Evolutionary conservation across 1,140 invertebrate genomes (phyloP), one percentile per base, ranked within the genome.

Genomic region (Araneus ventricosus): DNA sequence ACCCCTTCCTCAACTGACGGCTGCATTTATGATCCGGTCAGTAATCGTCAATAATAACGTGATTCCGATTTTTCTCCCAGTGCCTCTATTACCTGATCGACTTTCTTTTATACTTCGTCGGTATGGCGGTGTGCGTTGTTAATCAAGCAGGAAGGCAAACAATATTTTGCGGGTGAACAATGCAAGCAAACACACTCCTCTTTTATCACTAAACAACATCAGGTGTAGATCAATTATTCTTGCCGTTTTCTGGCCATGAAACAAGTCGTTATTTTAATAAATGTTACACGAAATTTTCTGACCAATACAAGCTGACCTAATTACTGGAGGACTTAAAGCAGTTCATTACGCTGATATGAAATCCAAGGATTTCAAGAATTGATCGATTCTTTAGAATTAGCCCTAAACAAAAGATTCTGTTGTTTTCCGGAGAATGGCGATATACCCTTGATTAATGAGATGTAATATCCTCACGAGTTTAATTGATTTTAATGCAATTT

Each of bases 341-440:
- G 41, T 82, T 82, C 27, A 52, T 82, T 45, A 82, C 80, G n/a
- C 24, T 82, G 39, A 45, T 82, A 41, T 82, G 80, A 45, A 41
- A 82, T 52, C 80, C 80, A 82, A 82, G 80, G 80, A 45, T 52
- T 82, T 45, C n/a, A n/a, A 3, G 37, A n/a, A 82, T 22, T 82
- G 80, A 82, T 82, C 41, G 80, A 75, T 75, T 75, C 70, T 75
- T 75, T 75, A 75, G 70, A 75, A 75, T 75, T 37, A 30, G 70
- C 14, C 70, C 70, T 34, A 20, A 75, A 75, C 70, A 75, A 75
- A 75, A 34, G 70, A 37, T 20, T 30, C 30, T 34, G 70, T 75
- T 75, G 70, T 75, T 75, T 37, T 75, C 67, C 30, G 37, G 70
- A 75, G 70, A 75, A 75, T 75, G 30, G 70, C 20, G 70, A 75